These are phyloP conservation scores for Petrolisthes manimaculis DNA, from an alignment of 2,888 invertebrate genomes.

Conservation along the genomic window DNA sequence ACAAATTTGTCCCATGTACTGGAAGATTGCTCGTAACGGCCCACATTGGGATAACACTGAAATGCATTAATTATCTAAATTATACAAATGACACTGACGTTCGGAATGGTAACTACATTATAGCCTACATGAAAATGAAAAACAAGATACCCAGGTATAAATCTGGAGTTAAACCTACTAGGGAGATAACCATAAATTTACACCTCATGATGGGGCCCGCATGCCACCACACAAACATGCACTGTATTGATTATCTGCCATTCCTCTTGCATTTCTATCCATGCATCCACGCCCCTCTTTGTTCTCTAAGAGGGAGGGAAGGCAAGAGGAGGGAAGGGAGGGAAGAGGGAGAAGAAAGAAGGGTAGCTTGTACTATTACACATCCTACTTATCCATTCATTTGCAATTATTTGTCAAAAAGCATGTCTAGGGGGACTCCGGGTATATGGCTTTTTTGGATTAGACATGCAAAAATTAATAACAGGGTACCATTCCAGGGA, in stretches of 20 bases:
- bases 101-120: no score
- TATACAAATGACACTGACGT: no score
- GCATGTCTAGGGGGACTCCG: not conserved
- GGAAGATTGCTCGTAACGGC: no score
- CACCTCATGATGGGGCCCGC: constrained; percentile 7
- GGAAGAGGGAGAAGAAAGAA: not conserved
- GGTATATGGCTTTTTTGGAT: not conserved
- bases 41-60: no score
- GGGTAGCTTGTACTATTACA: not conserved
- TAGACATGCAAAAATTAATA: not conserved
- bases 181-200: no score
- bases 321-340: constrained; percentile 24
- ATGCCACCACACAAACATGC: constrained; percentile 22
- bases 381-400: not conserved
- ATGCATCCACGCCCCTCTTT: constrained; percentile 37
- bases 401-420: not conserved
- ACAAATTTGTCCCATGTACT: no score
- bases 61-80: no score
- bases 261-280: constrained; percentile 16
- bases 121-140: no score
- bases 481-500: constrained; percentile 16
- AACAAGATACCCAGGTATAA: no score
- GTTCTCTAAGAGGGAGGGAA: constrained; percentile 13
- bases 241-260: constrained; percentile 13
- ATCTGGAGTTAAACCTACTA: no score